Evolutionary conservation across 2,888 invertebrate species (phyloP).

Genomic region (Tupiocoris notatus): DNA sequence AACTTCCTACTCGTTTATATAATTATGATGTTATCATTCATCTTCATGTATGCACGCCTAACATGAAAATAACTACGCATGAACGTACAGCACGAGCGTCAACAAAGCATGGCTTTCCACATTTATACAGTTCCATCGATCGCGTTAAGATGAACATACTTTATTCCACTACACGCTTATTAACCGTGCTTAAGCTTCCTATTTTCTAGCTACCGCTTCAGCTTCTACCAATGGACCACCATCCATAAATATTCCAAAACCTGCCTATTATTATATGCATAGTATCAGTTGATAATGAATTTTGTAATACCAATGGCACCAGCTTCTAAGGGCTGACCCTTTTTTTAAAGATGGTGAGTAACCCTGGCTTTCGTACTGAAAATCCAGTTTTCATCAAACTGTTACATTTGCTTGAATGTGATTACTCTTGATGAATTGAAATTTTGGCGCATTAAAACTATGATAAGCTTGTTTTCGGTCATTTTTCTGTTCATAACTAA

Average conservation of each 20-base stretch:
- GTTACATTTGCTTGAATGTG: neutral
- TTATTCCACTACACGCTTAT: slow-evolving; percentile 17
- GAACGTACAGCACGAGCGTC: slow-evolving; percentile 15
- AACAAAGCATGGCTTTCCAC: slow-evolving; percentile 19
- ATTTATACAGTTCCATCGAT: neutral
- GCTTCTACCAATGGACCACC: slow-evolving; percentile 16
- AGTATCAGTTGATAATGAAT: slow-evolving; percentile 7
- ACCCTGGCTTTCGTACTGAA: slow-evolving; percentile 27
- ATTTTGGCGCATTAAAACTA: neutral
- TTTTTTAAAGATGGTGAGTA: slow-evolving; percentile 36
- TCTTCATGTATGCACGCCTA: slow-evolving; percentile 5
- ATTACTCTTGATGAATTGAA: no score
- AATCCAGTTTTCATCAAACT: no score
- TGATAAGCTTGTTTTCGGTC: neutral
- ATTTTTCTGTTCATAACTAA: slow-evolving; percentile 13
- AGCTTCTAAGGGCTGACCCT: neutral
- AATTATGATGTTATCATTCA: neutral
- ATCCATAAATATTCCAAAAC: neutral
- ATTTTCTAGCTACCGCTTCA: slow-evolving; percentile 33
- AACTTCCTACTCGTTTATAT: neutral
- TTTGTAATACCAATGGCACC: neutral
- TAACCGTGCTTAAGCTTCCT: slow-evolving; percentile 35
- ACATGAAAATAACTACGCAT: slow-evolving; percentile 29
- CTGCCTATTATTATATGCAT: neutral
- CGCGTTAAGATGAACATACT: neutral